Evolutionary conservation across 1,140 invertebrate genomes (phyloP).

Genomic region (Lasioglossum albipes): DNA sequence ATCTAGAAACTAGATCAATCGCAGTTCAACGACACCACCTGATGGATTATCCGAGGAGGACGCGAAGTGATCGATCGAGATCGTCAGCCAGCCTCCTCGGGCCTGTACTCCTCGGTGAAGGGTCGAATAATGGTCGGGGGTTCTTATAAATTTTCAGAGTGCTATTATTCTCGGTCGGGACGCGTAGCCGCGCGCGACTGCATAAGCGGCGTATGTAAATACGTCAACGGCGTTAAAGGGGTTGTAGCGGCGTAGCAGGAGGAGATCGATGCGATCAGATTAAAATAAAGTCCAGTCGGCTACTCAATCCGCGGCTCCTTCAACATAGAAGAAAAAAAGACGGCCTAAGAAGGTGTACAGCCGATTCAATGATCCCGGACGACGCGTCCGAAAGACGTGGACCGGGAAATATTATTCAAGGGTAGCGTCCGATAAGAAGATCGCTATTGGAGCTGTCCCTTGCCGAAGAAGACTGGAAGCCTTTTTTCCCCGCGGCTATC

Average conservation of each 20-base stretch:
- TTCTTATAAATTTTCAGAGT: background rate
- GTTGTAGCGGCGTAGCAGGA: background rate
- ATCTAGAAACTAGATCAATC: too few species aligned
- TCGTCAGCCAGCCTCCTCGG: too few species aligned
- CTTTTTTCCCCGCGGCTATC: conserved; percentile 21
- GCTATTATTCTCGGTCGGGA: conserved; percentile 5
- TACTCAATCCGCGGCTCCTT: conserved; percentile 27
- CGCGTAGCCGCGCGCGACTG: conserved; percentile 8
- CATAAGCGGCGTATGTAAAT: conserved; percentile 29
- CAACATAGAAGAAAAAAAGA: conserved; percentile 3
- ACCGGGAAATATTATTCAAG: background rate
- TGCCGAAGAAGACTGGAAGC: background rate
- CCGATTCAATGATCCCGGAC: background rate
- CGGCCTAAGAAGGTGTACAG: too few species aligned
- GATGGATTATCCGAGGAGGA: too few species aligned
- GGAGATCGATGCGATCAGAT: conserved; percentile 25
- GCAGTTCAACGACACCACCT: background rate
- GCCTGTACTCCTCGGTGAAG: background rate
- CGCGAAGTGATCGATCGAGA: too few species aligned
- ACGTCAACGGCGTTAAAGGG: conserved; percentile 17
- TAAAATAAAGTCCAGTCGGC: conserved; percentile 37
- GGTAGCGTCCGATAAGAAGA: conserved; percentile 1
- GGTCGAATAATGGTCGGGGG: background rate
- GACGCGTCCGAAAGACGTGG: background rate
- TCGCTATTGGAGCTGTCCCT: background rate